Base-by-base conservation (phyloP, 2,888 invertebrate genomes). In the Leucozona laternaria region DNA sequence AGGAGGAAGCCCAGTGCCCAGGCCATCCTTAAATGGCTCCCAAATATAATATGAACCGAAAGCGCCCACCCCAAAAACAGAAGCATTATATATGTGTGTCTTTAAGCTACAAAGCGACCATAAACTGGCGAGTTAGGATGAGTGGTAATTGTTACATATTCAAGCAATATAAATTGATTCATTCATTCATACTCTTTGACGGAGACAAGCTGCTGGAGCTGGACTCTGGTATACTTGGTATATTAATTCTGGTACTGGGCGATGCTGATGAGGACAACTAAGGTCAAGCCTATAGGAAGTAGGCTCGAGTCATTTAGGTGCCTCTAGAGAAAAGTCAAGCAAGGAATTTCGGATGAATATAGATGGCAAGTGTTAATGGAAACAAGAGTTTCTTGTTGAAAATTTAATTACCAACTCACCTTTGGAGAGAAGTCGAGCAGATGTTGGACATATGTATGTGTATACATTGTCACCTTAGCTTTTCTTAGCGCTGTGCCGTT, bases 321-420 rank as follows among this genome's bases (percentile, higher is more conserved):
- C 15, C 20, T 31, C 62, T 40, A 2, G 53, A 34, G 68, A 28
- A 48, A 28, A 17, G 66, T 68, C 40, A 40, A 58, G 28, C 57
- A 40, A 66, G 60, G 17, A 68, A 76, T 66, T 76, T 70, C n/a
- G 34, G 34, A 31, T 45, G 45, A 13, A 20, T 20, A 53, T 2
- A 50, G 20, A 3, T n/a, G 17, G 64, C 15, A 55, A 80, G 80
- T 77, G 85, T 40, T 79, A 77, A 80, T 76, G 40, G 70, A 50
- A 22, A 45, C 50, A 72, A 50, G 70, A 66, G 71, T 60, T 73
- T 71, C 64, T 75, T 62, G 37, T 37, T 57, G 50, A 60, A 73
- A 82, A 86, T 82, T 86, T 75, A 86, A 82, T 82, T 82, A 82
- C 64, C 48, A 71, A 43, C 31, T 78, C 68, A 78, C 70, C 68